Base-by-base conservation (phyloP, 2,888 invertebrate genomes). In the Acleris literana region DNA sequence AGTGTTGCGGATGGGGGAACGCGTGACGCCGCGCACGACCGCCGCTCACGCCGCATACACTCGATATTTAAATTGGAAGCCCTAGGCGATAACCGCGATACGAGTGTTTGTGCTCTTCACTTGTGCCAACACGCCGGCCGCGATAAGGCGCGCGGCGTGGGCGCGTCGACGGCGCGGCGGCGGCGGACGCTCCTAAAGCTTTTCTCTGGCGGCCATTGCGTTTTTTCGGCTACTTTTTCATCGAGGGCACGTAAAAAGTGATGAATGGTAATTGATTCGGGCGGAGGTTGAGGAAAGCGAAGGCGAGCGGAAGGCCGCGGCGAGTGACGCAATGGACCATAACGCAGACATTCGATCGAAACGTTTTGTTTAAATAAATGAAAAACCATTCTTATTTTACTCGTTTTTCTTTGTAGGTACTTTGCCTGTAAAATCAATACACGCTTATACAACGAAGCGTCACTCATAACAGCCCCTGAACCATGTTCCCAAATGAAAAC, bases 1-100 rank as follows among this genome's bases (percentile, higher is more conserved):
- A 76, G 71, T 71, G 72, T 73, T 68, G 60, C 75, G 65, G 73
- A 74, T 73, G 68, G 72, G 62, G 63, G 62, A 62, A 65, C 68
- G 68, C 66, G 58, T 68, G 69, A 61, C 64, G 68, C 53, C 69
- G 63, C 29, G 64, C 52, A 58, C 63, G 62, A 61, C 57, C 57
- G 62, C 53, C 63, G 57, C 46, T 46, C n/a, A 46, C 39, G 44
- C 33, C 22, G 51, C 55, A 57, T 56, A 63, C 66, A 64, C 59
- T 22, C 63, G 49, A 55, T 69, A 71, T 73, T 72, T 68, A 70
- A 70, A 71, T 69, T 71, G 69, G 71, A 61, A 69, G 57, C 51
- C 67, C 59, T 13, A 43, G 59, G 55, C 68, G 68, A 70, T 64
- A 68, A 68, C 29, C 29, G 58, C 52, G 63, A 56, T 55, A 57